Base-by-base conservation (phyloP, 2,113 vertebrate genomes). In the Ammodytes marinus region DNA sequence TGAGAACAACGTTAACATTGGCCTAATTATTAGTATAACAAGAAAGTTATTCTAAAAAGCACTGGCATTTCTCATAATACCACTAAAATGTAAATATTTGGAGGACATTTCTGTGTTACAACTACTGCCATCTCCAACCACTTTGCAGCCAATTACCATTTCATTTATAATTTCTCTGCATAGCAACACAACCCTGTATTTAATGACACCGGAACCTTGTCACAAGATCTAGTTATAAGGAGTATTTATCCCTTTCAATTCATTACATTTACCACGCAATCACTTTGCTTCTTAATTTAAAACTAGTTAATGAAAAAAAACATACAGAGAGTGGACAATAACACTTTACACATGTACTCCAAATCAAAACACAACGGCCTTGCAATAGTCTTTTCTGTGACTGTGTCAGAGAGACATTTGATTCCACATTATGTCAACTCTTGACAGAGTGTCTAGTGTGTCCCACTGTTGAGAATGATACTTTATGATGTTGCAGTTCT, bases 201-300 rank as follows among this genome's bases (percentile, higher is more conserved):
- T 42, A 15, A 46, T 39, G 8, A 52, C 6, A 19, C 53, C 77
- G 7, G 53, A 65, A 77, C 42, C 45, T 9, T 53, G 45, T 63
- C 1, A 0, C 43, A 69, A 78, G 37, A 0, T 4, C 35, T 54
- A 5, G 3, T 12, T 37, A 42, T 9, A 39, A 19, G 12, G 27
- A 75, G 1, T 4, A 13, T 53, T 45, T 40, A 13, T 45, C 19
- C 17, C 10, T 60, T 66, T 68, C 15, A 46, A 4, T 52, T 68
- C 39, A 15, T 71, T n/a, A 57, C 43, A 58, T 64, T 57, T 43
- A 67, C 50, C 7, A 75, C 42, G 45, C 45, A 61, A 66, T 82
- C 27, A 52, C 11, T 67, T 66, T n/a, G 76, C 37, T 17, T n/a
- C n/a, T 69, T 35, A 14, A 55, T 59, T 35, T 69, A 8, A 57